Percentiles rank a stretch among this genome's conserved stretches.
These are phyloP conservation scores for Synergus laeviventris DNA, from an alignment of 2,888 invertebrate species.

Conservation along the genomic window DNA sequence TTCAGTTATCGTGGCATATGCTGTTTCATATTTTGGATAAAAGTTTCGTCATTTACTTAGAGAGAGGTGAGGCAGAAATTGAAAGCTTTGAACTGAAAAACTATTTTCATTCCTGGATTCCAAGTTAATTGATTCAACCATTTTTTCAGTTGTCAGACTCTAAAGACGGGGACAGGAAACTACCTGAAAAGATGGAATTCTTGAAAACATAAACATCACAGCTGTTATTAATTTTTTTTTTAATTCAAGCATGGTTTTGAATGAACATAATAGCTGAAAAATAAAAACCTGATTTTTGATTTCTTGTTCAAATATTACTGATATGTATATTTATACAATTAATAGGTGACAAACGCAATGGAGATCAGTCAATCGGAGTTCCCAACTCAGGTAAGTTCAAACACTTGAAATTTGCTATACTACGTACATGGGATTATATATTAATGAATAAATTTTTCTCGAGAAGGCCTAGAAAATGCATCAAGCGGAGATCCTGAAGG, in stretches of 20 bases:
- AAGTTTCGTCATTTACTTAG: background rate
- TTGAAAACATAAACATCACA: background rate
- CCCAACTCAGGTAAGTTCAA: slow-evolving; percentile 66
- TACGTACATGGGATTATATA: background rate
- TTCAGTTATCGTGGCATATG: background rate
- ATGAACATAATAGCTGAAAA: slow-evolving; percentile 10
- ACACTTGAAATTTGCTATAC: no score
- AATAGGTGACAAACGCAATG: slow-evolving; percentile 71
- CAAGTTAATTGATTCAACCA: background rate
- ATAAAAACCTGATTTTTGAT: background rate
- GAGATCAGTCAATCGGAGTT: slow-evolving; percentile 67
- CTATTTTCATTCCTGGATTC: background rate
- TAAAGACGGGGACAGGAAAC: background rate
- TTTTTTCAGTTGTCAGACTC: slow-evolving; percentile 8
- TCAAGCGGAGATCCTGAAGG: slow-evolving; percentile 62
- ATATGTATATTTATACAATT: slow-evolving; percentile 43
- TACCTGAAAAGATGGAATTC: background rate
- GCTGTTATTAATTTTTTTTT: background rate
- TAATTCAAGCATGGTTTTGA: slow-evolving; percentile 17
- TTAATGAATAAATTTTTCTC: slow-evolving; percentile 1
- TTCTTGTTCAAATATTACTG: background rate
- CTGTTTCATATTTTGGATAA: background rate
- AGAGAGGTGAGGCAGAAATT: background rate
- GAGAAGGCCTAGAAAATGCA: slow-evolving; percentile 64
- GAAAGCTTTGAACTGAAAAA: background rate